These are phyloP conservation scores for Stegana nigrithorax DNA, from an alignment of 2,888 invertebrate genomes.

Conservation along the genomic window DNA sequence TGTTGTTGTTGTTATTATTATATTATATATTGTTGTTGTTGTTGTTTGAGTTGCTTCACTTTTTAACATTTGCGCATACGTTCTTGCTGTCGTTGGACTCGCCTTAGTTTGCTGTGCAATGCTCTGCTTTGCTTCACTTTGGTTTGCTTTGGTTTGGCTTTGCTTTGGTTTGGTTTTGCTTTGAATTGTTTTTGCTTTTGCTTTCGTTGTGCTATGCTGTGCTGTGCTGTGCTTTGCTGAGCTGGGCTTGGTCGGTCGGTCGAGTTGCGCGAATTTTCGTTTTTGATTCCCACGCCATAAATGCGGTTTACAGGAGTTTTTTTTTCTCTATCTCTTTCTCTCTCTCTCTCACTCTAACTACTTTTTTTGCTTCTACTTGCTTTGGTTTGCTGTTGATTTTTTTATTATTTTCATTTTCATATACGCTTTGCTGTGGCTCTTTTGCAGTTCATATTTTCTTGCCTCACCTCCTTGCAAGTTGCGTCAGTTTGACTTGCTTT, in stretches of 20 bases:
- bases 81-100: background rate
- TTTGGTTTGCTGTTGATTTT: background rate
- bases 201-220: background rate
- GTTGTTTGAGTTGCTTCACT: too few relatives aligned
- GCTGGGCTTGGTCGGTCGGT: conserved; percentile 2
- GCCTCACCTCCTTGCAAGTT: too few relatives aligned
- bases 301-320: conserved; percentile 32
- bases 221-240: background rate
- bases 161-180: background rate
- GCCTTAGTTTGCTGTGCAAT: too few relatives aligned
- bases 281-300: conserved; percentile 51
- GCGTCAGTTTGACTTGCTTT: background rate
- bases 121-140: background rate
- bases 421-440: conserved; percentile 2
- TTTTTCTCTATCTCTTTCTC: background rate
- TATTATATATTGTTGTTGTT: too few relatives aligned
- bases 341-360: too few relatives aligned
- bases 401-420: conserved; percentile 11
- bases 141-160: background rate
- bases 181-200: background rate
- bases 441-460: background rate
- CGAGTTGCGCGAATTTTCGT: conserved; percentile 25
- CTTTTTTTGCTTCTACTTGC: background rate
- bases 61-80: background rate
- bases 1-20: too few relatives aligned